Evolutionary conservation across 1,140 invertebrate genomes (phyloP).

Genomic region (Leucophenga varia): DNA sequence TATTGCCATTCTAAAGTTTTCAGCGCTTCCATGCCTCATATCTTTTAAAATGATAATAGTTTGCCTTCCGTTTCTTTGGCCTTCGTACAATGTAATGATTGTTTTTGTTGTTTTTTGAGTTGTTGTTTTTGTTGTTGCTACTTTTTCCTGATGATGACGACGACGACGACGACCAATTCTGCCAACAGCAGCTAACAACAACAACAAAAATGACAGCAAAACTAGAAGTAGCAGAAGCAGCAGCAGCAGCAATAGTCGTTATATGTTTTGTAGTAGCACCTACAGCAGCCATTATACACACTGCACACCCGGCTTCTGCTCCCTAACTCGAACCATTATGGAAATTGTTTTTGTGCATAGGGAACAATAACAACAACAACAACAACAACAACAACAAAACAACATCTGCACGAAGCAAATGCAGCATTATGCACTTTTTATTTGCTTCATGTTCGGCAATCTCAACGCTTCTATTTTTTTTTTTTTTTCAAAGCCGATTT

Average conservation of each 20-base stretch:
- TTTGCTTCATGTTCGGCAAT: conserved; percentile 3
- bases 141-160: too few species aligned
- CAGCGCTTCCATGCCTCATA: conserved; percentile 41
- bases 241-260: conserved; percentile 5
- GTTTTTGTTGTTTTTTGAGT: too few species aligned
- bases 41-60: conserved; percentile 49
- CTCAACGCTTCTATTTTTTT: conserved; percentile 8
- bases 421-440: too few species aligned
- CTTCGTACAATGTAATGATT: too few species aligned
- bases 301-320: neutral
- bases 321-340: conserved; percentile 2
- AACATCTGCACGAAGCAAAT: too few species aligned
- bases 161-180: too few species aligned
- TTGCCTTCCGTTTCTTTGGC: conserved; percentile 24
- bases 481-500: too few species aligned
- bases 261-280: conserved; percentile 5
- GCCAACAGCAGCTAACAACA: too few species aligned
- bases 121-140: too few species aligned
- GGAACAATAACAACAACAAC: too few species aligned
- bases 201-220: too few species aligned
- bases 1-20: conserved; percentile 26
- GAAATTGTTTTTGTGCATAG: conserved; percentile 20
- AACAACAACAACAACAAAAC: too few species aligned
- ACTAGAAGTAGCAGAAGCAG: conserved; percentile 9
- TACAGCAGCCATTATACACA: conserved; percentile 2